Evolutionary conservation across 2,113 vertebrate genomes (phyloP), one percentile per base, ranked within the genome.

Genomic region (Phylloscopus trochilus): DNA sequence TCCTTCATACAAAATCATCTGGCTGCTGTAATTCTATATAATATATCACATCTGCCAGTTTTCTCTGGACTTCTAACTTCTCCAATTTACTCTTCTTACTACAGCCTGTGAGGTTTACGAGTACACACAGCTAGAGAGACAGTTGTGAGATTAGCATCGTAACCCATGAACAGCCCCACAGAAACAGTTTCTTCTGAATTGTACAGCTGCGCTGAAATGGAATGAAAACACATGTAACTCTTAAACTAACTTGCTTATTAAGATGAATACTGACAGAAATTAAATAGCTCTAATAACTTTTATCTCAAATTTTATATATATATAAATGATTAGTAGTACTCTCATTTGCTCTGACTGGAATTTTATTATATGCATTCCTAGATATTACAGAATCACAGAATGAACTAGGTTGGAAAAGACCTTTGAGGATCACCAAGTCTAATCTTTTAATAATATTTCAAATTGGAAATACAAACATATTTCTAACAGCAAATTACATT

Each of bases 11-110:
- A 90, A 94, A 92, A 96, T 97, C 90, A 93, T 97, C 83, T 94
- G 90, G 93, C 93, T 91, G 68, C 56, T 96, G 84, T 96, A 82
- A 97, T 97, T 97, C 96, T 66, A 87, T 95, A 93, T 95, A 93
- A 96, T 96, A 93, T 89, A 94, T 97, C 94, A 96, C 76, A 80
- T 97, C 86, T 96, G 94, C 90, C 96, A 80, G 74, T 97, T 96
- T 97, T 97, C 82, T 96, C 96, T 92, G 87, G 90, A 97, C 96
- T 97, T 97, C 97, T 96, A 97, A 97, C 90, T 92, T 95, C 91
- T 97, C 83, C 53, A 88, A 91, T 35, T 95, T 95, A 89, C 75
- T 95, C 90, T 90, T 97, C 88, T 96, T 96, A 94, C 95, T 97
- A 95, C 47, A 92, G 77, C 95, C 64, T 55, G n/a, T 90, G 95